Percentiles rank a stretch among this genome's conserved stretches.
Evolutionary conservation across 2,113 vertebrate genomes (phyloP).

Genomic region (Petrocephalus microphthalmus): DNA sequence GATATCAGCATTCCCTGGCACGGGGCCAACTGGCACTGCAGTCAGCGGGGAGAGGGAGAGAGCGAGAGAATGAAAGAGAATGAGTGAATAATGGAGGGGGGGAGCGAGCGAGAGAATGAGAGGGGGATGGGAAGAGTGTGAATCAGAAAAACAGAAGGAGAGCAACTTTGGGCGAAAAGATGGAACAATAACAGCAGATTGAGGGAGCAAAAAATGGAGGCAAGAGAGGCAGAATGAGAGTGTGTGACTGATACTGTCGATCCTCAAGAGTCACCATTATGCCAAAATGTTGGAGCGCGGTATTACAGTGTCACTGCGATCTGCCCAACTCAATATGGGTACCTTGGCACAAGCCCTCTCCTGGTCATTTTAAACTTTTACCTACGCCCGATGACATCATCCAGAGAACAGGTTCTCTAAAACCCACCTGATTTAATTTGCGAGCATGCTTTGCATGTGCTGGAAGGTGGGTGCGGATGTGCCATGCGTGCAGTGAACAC

Average conservation of each 20-base stretch:
- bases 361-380: background rate
- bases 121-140: slow-evolving; percentile 60
- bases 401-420: background rate
- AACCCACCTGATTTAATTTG: background rate
- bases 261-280: slow-evolving; percentile 60
- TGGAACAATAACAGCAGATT: slow-evolving; percentile 58
- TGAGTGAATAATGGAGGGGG: slow-evolving; percentile 60
- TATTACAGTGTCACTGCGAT: slow-evolving; percentile 42
- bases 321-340: background rate
- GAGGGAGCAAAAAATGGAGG: slow-evolving; percentile 27
- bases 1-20: slow-evolving; percentile 77
- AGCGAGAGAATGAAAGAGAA: slow-evolving; percentile 60
- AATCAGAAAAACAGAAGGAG: slow-evolving; percentile 46
- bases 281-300: slow-evolving; percentile 62
- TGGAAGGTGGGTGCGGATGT: background rate
- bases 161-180: slow-evolving; percentile 20
- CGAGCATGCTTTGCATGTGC: background rate
- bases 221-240: slow-evolving; percentile 20
- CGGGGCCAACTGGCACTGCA: slow-evolving; percentile 63
- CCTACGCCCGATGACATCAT: background rate
- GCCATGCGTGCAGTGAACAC: background rate
- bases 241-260: slow-evolving; percentile 61
- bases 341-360: background rate
- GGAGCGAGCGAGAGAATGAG: slow-evolving; percentile 43
- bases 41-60: slow-evolving; percentile 44